Evolutionary conservation across 2,888 invertebrate species (phyloP).

Genomic region (Rhingia campestris): DNA sequence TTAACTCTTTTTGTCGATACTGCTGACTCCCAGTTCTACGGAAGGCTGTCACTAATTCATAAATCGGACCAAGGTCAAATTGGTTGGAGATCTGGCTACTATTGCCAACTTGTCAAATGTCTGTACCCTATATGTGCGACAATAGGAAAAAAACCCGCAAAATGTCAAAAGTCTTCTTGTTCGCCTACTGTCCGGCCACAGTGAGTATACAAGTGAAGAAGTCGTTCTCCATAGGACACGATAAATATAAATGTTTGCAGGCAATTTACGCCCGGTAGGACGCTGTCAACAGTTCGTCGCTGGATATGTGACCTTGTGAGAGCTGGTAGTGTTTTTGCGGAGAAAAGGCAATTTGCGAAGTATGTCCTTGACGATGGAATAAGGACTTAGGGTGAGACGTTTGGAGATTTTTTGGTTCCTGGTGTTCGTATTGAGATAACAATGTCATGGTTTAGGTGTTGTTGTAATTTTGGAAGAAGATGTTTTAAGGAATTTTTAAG

Average conservation of each 20-base stretch:
- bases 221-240: slow-evolving; percentile 4
- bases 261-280: slow-evolving; percentile 21
- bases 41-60: slow-evolving; percentile 43
- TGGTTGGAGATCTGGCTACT: slow-evolving; percentile 3
- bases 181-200: slow-evolving; percentile 44
- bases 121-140: background rate
- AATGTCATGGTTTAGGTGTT: too few relatives aligned
- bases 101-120: background rate
- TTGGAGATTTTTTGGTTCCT: background rate
- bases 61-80: slow-evolving; percentile 12
- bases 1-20: slow-evolving; percentile 24
- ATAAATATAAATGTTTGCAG: slow-evolving; percentile 1
- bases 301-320: slow-evolving; percentile 31
- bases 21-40: background rate
- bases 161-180: slow-evolving; percentile 24
- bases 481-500: too few relatives aligned
- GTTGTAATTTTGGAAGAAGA: too few relatives aligned
- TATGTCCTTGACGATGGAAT: slow-evolving; percentile 14
- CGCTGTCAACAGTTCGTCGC: slow-evolving; percentile 26
- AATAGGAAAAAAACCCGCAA: slow-evolving; percentile 14
- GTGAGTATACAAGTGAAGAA: slow-evolving; percentile 1
- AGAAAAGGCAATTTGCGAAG: background rate
- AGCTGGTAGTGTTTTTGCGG: background rate
- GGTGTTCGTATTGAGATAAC: background rate
- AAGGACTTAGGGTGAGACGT: background rate